These are phyloP conservation scores for Myotis lucifugus DNA, from an alignment of 2,113 vertebrate genomes.

Conservation along the genomic window DNA sequence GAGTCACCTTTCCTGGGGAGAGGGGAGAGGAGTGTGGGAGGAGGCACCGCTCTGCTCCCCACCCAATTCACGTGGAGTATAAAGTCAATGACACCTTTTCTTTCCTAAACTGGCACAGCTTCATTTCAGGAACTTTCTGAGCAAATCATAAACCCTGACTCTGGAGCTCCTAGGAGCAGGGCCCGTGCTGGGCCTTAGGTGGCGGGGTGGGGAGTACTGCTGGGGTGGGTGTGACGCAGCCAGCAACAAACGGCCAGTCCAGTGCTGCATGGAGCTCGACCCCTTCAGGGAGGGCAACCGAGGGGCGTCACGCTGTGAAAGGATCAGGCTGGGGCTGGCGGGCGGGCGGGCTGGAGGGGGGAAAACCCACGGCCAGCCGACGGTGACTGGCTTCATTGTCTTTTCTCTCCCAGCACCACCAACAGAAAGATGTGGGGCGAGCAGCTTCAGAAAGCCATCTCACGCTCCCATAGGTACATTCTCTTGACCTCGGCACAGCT, in stretches of 20 bases:
- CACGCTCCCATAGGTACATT: slow-evolving; percentile 87
- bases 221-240: no score
- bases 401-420: slow-evolving; percentile 84
- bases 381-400: accelerated
- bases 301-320: accelerated
- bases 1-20: not conserved
- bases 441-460: slow-evolving; percentile 89
- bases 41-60: not conserved
- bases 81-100: not conserved
- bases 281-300: accelerated
- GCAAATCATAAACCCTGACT: not conserved
- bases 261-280: accelerated
- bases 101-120: not conserved
- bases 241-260: accelerated
- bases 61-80: not conserved
- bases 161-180: not conserved
- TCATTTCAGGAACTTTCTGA: not conserved
- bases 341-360: no score
- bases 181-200: not conserved
- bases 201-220: accelerated
- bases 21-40: not conserved
- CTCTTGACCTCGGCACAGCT: slow-evolving; percentile 88
- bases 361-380: accelerated
- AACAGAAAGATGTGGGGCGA: slow-evolving; percentile 90
- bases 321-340: accelerated